Evolutionary conservation across 1,140 invertebrate genomes (phyloP), one percentile per base, ranked within the genome.

Genomic region (Bactericera cockerelli): DNA sequence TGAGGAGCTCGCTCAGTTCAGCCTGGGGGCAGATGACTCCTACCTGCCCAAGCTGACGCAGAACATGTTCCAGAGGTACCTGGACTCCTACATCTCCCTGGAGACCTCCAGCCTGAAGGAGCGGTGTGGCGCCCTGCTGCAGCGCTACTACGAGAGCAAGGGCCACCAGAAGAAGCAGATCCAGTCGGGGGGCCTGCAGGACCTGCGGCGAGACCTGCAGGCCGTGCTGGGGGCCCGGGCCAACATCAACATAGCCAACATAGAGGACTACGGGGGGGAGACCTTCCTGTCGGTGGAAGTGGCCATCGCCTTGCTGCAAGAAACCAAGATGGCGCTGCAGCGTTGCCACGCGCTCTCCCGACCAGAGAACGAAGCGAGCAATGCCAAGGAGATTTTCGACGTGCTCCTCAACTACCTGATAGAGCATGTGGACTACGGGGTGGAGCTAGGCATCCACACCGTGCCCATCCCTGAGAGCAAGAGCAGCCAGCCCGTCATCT

Each of bases 211-310:
- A 61, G 93, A 98, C 69, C 74, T 98, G 56, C 93, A 98, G 76
- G 92, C 92, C 8, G 86, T 92, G 2, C 86, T 98, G 63, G 89
- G 87, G 1, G 87, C 86, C 1, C 79, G 89, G 60, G 87, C 91
- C 0, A 93, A 93, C 67, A 89, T 94, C 38, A 94, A 94, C 68
- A 90, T 95, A 62, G 88, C 88, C 2, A 86, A 88, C 68, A 87
- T 90, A 59, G 93, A 98, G 71, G 90, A 95, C 71, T 96, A 93
- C 71, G 91, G 92, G 1, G 93, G 93, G 0, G 94, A 99, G 74
- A 98, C 93, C 0, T 98, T 99, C 70, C 76, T 99, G 1, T 96
- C 93, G 0, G 93, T 98, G 71, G 90, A 96, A 70, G 77, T 98
- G n/a, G 93, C 92, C 1, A 90, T 95, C 58, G 88, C 84, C 65